Evolutionary conservation across 2,113 vertebrate species (phyloP).

Genomic region (Choloepus hoffmanni): DNA sequence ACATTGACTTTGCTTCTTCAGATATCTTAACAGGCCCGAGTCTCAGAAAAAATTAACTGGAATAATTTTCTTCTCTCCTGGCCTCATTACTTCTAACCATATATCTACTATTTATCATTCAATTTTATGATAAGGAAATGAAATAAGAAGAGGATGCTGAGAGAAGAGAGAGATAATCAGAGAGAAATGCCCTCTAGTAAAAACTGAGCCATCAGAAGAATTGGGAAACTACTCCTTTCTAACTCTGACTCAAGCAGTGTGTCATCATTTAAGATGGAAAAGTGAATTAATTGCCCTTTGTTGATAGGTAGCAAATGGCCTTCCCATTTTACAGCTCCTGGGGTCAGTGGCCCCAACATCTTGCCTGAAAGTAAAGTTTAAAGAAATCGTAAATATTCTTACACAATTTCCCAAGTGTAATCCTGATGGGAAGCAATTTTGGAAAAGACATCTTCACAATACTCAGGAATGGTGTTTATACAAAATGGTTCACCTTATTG

Average conservation of each 20-base stretch:
- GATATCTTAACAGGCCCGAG: not conserved
- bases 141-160: constrained; percentile 21
- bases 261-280: constrained; percentile 21
- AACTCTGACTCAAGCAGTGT: not conserved
- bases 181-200: not conserved
- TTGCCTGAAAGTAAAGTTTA: not conserved
- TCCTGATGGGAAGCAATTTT: not conserved
- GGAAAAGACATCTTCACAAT: constrained; percentile 34
- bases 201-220: not conserved
- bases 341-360: not conserved
- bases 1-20: constrained; percentile 49
- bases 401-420: constrained; percentile 5
- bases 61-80: constrained; percentile 46
- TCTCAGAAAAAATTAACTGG: constrained; percentile 1
- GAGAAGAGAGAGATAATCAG: not conserved
- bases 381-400: not conserved
- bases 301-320: constrained; percentile 26
- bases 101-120: constrained; percentile 3
- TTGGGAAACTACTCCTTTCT: not conserved
- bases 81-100: not conserved
- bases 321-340: constrained; percentile 28
- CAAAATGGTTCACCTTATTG: not conserved
- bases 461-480: not conserved
- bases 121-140: constrained; percentile 1
- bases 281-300: not conserved